Evolutionary conservation across 2,797 vertebrate genomes (phyloP).

Genomic region (Channa striata): DNA sequence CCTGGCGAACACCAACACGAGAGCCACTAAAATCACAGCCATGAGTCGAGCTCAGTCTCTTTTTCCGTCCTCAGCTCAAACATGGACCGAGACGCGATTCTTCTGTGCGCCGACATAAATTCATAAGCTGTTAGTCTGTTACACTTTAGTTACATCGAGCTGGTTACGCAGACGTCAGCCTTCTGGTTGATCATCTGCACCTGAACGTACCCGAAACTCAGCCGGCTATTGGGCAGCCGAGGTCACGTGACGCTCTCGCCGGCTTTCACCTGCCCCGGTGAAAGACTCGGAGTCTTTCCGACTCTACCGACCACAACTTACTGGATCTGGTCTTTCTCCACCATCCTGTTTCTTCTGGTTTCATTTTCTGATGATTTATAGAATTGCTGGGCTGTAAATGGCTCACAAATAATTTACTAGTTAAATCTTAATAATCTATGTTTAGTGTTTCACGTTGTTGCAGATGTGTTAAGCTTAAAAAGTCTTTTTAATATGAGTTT

Average conservation of each 20-base stretch:
- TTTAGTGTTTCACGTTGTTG: neutral
- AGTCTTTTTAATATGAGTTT: too few relatives aligned
- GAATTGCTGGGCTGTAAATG: neutral
- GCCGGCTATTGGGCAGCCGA: conserved; percentile 46
- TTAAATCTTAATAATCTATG: neutral
- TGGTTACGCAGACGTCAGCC: conserved; percentile 17
- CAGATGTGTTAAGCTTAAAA: too few relatives aligned
- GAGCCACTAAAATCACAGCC: conserved; percentile 51
- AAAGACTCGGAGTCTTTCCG: neutral
- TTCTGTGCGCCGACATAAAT: neutral
- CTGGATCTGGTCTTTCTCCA: neutral
- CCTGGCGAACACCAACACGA: conserved; percentile 46
- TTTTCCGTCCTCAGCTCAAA: conserved; percentile 21
- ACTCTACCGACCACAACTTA: too few relatives aligned
- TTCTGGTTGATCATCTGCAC: conserved; percentile 42
- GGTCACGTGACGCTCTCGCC: conserved; percentile 57
- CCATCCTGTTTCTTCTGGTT: too few relatives aligned
- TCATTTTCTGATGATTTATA: neutral
- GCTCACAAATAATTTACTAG: neutral
- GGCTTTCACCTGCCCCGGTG: conserved; percentile 33
- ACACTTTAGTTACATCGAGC: neutral
- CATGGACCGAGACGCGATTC: neutral
- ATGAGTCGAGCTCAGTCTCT: conserved; percentile 47
- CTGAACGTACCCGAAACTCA: conserved; percentile 49
- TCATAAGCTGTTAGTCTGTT: neutral